These are phyloP conservation scores for Ctenopoma multispine DNA, from an alignment of 2,797 vertebrate genomes.

Conservation along the genomic window DNA sequence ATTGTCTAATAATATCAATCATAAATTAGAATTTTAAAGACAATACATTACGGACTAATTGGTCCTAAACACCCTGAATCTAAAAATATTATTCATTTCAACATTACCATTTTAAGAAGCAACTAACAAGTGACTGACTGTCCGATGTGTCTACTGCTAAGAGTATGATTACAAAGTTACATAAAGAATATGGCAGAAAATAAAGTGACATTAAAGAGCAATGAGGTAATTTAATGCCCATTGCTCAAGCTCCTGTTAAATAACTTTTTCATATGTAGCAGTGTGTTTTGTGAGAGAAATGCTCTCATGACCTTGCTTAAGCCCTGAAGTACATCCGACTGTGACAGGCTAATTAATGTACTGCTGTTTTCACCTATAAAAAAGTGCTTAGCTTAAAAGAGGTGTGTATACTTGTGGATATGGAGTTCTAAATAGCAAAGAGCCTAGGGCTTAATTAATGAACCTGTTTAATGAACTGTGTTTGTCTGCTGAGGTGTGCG, in stretches of 20 bases:
- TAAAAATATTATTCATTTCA: not conserved
- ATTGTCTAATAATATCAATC: too few species aligned
- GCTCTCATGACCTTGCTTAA: constrained; percentile 68
- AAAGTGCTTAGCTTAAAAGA: constrained; percentile 57
- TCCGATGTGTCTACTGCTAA: not conserved
- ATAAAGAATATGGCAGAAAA: not conserved
- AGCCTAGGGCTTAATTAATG: constrained; percentile 67
- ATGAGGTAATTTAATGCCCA: constrained; percentile 31
- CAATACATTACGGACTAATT: not conserved
- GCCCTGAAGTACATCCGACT: constrained; percentile 49
- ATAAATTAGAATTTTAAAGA: too few species aligned
- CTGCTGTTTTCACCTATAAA: constrained; percentile 67
- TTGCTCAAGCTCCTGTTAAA: constrained; percentile 57
- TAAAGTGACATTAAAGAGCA: constrained; percentile 13
- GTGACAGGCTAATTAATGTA: constrained; percentile 79
- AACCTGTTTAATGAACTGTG: constrained; percentile 32
- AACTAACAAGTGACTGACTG: not conserved
- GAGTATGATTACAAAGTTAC: not conserved
- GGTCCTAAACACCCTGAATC: not conserved
- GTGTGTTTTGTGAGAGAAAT: constrained; percentile 39
- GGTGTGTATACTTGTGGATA: constrained; percentile 28
- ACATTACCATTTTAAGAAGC: not conserved
- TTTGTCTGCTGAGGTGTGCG: constrained; percentile 12
- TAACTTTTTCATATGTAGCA: constrained; percentile 44
- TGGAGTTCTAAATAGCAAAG: constrained; percentile 47